Base-by-base conservation (phyloP, 2,888 invertebrate genomes). In the Galeruca laticollis region DNA sequence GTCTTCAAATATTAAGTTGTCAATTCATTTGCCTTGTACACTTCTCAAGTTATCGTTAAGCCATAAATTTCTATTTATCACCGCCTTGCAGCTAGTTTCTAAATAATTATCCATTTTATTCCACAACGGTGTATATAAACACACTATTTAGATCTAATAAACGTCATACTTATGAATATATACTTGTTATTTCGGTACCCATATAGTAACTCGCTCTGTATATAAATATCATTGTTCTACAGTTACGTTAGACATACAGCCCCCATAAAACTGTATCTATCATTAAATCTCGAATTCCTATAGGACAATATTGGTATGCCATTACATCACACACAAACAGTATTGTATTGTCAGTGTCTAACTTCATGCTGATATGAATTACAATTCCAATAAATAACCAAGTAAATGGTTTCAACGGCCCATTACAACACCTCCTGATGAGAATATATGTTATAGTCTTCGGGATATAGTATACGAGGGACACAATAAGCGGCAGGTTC, bases 351-450 rank as follows among this genome's bases (percentile, higher is more conserved):
- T 65, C 65, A 65, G 65, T 57, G 57, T 57, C 65, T 59, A 65
- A 57, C 47, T 65, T 59, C 35, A 65, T 65, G 65, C 65, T 65
- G 65, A 65, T 65, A 65, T 65, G 65, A 65, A 57, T 65, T 65
- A 65, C 57, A 65, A 59, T 69, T 63, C 43, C 40, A 69, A 69
- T 69, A 52, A 63, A 59, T 69, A 63, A 63, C 63, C n/a, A 15
- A 51, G 31, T 68, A 62, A 63, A 68, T 68, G 57, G 62, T 62
- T 59, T 62, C 68, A 59, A 51, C 61, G 57, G 59, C 10, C 40
- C 59, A 59, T 59, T 59, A 63, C 63, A 60, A 59, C 63, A 49
- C 69, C 69, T 63, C 69, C 69, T 63, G 63, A 69, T 69, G 63
- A 60, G 69, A 69, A 69, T 63, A 54, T 56, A 61, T 56, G 52